Conservation (phyloP, 2,888 invertebrate genomes). For the Microctonus aethiopoides region DNA sequence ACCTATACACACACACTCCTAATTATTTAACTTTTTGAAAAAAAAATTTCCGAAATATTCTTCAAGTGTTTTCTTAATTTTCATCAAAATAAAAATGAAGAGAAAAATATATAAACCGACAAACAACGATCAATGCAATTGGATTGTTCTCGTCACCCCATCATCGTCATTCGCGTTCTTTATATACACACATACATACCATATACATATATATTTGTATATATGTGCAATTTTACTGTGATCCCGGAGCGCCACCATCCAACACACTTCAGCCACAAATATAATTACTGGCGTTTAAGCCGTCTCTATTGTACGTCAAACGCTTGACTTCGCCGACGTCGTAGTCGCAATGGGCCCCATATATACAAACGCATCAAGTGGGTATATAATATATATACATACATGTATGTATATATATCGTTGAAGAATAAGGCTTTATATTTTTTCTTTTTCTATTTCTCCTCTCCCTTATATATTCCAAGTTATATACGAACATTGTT, state of each 20-base stretch:
- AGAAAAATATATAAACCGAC: not conserved
- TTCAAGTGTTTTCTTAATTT: not conserved
- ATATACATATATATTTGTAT: not conserved
- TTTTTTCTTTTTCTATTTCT: slow-evolving; percentile 26
- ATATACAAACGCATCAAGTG: slow-evolving; percentile 7
- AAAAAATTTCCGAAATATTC: no score
- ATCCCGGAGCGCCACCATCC: slow-evolving; percentile 13
- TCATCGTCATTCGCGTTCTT: not conserved
- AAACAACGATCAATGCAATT: slow-evolving; percentile 5
- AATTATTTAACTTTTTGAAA: no score
- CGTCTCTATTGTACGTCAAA: slow-evolving; percentile 61
- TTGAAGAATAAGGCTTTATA: slow-evolving; percentile 18
- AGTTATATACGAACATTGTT: slow-evolving; percentile 49
- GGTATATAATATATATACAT: not conserved
- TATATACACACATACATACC: slow-evolving; percentile 9
- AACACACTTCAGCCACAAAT: slow-evolving; percentile 59
- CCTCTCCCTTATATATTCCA: slow-evolving; percentile 15
- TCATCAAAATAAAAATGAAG: not conserved
- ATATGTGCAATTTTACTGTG: no score
- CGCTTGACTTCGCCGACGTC: slow-evolving; percentile 64
- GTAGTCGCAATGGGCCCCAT: slow-evolving; percentile 15
- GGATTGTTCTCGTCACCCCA: slow-evolving; percentile 6
- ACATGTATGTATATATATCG: not conserved
- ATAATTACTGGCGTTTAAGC: slow-evolving; percentile 67
- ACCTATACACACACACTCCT: no score